Evolutionary conservation across 2,797 vertebrate genomes (phyloP), one percentile per base, ranked within the genome.

Genomic region (Epinephelus malabaricus): DNA sequence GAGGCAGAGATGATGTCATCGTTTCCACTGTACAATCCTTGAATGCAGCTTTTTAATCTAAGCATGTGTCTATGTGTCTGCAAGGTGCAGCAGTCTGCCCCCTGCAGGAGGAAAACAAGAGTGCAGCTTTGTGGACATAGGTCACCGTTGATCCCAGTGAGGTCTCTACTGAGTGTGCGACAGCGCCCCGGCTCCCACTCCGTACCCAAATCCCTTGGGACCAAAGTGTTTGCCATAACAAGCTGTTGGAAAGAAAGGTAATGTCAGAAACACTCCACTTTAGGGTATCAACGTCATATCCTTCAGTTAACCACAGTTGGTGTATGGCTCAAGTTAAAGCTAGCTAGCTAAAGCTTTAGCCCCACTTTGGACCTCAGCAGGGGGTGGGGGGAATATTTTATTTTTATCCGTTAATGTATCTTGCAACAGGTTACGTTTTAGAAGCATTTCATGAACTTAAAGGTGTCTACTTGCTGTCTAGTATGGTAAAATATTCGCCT

Each of bases 211-310:
- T 73, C 98, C 98, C 73, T 99, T 99, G 45, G 98, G 98, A 58
- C 98, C 98, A 76, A 99, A 99, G 88, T 96, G 96, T 95, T 98
- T 99, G 2, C 96, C 97, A 0, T 99, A 99, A 85, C 98, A 99
- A 54, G 92, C 98, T 99, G 89, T 45, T 61, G 47, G 76, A 79
- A 68, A 80, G 7, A 82, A 51, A 65, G 19, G 46, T 40, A 71
- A 62, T 9, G 6, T 65, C 1, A 72, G 43, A 19, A 65, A 69
- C 7, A 34, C 19, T 30, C 2, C n/a, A 8, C 11, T 0, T 15
- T 19, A 46, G 38, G 0, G 6, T 14, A 34, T 6, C 10, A 0
- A 19, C 34, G 63, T 27, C 34, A 60, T 0, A 54, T 45, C 8
- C 7, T 38, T 45, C 12, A 60, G 8, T 8, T 15, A 23, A 21